A percentile compares a stretch with the other conserved stretches of the same genome.
These are phyloP conservation scores for Drosophila ustulata DNA, from an alignment of 2,888 invertebrate genomes.

Conservation along the genomic window DNA sequence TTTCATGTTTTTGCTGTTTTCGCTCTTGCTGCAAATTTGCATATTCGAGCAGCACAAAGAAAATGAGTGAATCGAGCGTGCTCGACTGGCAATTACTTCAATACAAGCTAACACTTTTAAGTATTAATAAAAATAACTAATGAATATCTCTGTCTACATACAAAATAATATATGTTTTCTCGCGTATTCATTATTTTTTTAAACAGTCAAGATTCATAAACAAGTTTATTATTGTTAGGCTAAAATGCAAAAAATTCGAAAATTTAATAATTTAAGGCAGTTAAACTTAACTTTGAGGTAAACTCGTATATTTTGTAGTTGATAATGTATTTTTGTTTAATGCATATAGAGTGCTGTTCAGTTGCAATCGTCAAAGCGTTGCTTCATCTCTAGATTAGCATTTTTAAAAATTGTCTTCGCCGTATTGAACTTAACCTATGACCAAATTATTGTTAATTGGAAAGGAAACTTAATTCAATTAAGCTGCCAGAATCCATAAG, in stretches of 20 bases:
- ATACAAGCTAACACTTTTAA: no score
- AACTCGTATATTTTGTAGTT: no score
- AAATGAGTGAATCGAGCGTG: background rate
- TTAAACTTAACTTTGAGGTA: no score
- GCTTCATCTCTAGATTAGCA: background rate
- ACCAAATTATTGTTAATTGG: slow-evolving; percentile 9
- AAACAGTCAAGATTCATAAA: no score
- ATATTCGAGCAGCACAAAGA: background rate
- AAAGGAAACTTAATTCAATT: slow-evolving; percentile 9
- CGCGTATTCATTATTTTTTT: no score
- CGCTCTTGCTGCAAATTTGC: background rate
- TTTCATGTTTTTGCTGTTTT: background rate
- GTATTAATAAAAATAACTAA: no score
- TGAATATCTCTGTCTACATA: no score
- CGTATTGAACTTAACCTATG: slow-evolving; percentile 3
- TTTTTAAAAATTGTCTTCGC: background rate
- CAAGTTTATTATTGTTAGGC: no score
- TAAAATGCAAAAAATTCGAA: no score
- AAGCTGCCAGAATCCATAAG: background rate
- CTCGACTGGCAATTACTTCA: background rate
- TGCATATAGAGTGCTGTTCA: background rate
- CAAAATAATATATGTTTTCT: no score
- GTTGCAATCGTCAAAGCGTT: background rate
- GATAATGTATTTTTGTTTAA: no score
- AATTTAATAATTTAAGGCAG: no score